phyloP scores from a whole-genome alignment of 2,113 vertebrate species.

The Synodontis membranacea region DNA sequence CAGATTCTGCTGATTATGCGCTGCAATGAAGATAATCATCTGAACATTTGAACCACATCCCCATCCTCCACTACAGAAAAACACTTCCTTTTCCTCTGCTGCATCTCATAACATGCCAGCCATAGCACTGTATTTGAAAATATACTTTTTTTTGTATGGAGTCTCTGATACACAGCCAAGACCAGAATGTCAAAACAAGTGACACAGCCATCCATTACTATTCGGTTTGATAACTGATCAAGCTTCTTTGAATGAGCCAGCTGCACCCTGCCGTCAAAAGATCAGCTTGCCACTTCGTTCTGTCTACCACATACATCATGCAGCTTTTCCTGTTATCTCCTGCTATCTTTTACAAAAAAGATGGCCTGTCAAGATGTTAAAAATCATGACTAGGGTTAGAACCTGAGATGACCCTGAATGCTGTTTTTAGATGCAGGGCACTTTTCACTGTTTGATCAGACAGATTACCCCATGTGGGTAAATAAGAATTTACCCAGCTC shows the following conservation, averaged over 20 bases:
- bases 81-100: slow-evolving; percentile 24
- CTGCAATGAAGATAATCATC: slow-evolving; percentile 23
- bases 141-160: slow-evolving; percentile 1
- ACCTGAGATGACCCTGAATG: not conserved
- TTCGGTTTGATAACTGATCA: not conserved
- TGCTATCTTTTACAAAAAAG: not conserved
- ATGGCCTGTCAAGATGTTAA: not conserved
- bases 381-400: not conserved
- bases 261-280: not conserved
- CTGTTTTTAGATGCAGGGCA: not conserved
- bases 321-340: not conserved
- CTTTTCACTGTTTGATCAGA: not conserved
- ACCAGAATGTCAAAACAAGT: not conserved
- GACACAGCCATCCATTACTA: not conserved
- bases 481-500: not conserved
- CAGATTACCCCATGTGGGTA: not conserved
- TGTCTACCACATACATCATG: not conserved
- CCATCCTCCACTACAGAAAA: not conserved
- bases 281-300: not conserved
- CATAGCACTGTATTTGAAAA: slow-evolving; percentile 11
- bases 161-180: slow-evolving; percentile 8
- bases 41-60: not conserved
- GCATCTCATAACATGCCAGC: not conserved
- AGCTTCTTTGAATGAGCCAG: slow-evolving; percentile 10
- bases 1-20: not conserved